Percentiles rank a stretch among this genome's conserved stretches.
Evolutionary conservation across 1,140 invertebrate species (phyloP).

Genomic region (Oncopodura yosiiana): DNA sequence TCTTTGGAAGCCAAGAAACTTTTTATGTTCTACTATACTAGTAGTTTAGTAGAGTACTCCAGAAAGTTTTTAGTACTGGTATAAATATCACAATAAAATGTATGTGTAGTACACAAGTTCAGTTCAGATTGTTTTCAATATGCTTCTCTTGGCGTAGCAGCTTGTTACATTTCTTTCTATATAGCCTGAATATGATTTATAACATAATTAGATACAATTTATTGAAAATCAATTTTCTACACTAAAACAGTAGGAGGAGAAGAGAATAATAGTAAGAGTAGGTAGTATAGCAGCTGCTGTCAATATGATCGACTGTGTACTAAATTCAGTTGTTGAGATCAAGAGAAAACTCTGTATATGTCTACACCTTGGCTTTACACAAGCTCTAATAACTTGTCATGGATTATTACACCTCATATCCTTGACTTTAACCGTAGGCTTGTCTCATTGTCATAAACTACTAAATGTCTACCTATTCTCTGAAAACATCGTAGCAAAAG

Average conservation of each 20-base stretch:
- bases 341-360: neutral
- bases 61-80: too few species aligned
- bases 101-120: neutral
- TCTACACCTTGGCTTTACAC: too few species aligned
- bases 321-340: neutral
- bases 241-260: too few species aligned
- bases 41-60: too few species aligned
- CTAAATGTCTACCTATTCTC: neutral
- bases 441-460: neutral
- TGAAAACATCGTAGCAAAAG: neutral
- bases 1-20: too few species aligned
- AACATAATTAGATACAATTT: constrained; percentile 12
- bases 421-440: neutral
- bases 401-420: neutral
- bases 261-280: too few species aligned
- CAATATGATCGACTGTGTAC: neutral
- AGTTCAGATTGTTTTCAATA: too few species aligned
- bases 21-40: too few species aligned
- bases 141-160: too few species aligned
- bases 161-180: too few species aligned
- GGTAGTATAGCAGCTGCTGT: constrained; percentile 6
- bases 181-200: constrained; percentile 20
- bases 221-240: constrained; percentile 15
- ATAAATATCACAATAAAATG: neutral
- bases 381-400: neutral